These are phyloP conservation scores for Catalaphyllia jardinei DNA, from an alignment of 64 coral and sea anemone genomes.

Conservation along the genomic window DNA sequence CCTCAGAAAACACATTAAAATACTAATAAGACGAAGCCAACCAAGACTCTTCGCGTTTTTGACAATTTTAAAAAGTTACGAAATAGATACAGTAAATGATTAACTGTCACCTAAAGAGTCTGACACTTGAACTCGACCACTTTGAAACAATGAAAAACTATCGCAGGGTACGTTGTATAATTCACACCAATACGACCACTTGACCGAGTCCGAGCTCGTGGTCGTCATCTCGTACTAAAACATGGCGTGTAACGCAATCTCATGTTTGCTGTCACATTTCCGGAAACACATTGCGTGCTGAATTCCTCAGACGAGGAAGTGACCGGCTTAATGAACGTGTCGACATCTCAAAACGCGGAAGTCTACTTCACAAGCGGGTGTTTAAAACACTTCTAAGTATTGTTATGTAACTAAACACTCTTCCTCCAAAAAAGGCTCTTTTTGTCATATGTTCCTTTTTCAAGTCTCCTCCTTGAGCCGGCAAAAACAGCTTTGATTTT, in stretches of 20 bases:
- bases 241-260: neutral
- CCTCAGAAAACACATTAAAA: too few species aligned
- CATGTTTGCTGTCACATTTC: neutral
- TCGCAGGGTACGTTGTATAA: neutral
- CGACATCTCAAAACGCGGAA: too few species aligned
- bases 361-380: too few species aligned
- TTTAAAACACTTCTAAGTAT: too few species aligned
- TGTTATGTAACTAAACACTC: too few species aligned
- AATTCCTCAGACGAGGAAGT: neutral
- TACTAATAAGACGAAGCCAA: neutral
- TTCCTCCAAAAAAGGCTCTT: too few species aligned
- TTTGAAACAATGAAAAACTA: neutral
- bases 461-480: too few species aligned
- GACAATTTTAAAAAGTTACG: neutral
- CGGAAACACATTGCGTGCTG: neutral
- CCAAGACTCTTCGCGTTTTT: neutral
- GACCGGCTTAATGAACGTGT: too few species aligned
- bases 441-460: too few species aligned
- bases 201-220: neutral
- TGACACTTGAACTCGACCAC: neutral
- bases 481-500: too few species aligned
- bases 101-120: neutral
- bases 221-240: neutral
- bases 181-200: neutral
- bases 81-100: slow-evolving; percentile 32